Conservation (phyloP, 2,797 vertebrate genomes). For the Tauraco hartlaubi region DNA sequence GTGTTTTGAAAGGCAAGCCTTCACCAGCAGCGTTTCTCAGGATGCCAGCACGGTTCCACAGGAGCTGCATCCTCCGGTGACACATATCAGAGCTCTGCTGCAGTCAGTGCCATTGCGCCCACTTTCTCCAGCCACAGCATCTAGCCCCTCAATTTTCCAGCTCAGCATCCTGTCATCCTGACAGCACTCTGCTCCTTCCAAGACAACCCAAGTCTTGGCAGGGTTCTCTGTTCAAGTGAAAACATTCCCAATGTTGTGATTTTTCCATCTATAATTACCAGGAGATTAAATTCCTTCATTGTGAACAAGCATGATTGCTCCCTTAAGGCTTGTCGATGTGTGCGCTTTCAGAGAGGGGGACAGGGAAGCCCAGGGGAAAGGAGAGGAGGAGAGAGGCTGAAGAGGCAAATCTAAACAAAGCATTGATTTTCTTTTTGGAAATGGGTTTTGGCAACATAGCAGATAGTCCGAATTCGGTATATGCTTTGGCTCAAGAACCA, state of each 20-base stretch:
- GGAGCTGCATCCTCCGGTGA: not conserved
- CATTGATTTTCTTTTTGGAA: not conserved
- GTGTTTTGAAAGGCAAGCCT: not conserved
- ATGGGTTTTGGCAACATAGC: not conserved
- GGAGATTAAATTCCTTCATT: not conserved
- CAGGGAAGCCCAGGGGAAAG: not conserved
- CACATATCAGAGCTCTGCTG: not conserved
- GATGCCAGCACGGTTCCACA: not conserved
- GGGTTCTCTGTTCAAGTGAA: not conserved
- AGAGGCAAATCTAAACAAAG: not conserved
- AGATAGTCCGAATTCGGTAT: not conserved
- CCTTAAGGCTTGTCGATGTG: not conserved
- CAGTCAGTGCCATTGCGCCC: not conserved
- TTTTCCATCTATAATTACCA: not conserved
- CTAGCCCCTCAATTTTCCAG: accelerated
- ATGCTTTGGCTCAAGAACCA: not conserved
- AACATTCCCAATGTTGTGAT: not conserved
- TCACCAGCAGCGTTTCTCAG: not conserved
- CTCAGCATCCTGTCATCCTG: not conserved
- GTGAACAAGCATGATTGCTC: not conserved
- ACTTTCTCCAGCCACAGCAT: not conserved
- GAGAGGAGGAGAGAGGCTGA: not conserved
- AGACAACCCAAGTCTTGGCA: not conserved
- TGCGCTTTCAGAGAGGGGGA: not conserved
- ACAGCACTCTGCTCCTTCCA: not conserved